Evolutionary conservation across 2,797 vertebrate species (phyloP), one percentile per base, ranked within the genome.

Genomic region (Sorex maritimensis): DNA sequence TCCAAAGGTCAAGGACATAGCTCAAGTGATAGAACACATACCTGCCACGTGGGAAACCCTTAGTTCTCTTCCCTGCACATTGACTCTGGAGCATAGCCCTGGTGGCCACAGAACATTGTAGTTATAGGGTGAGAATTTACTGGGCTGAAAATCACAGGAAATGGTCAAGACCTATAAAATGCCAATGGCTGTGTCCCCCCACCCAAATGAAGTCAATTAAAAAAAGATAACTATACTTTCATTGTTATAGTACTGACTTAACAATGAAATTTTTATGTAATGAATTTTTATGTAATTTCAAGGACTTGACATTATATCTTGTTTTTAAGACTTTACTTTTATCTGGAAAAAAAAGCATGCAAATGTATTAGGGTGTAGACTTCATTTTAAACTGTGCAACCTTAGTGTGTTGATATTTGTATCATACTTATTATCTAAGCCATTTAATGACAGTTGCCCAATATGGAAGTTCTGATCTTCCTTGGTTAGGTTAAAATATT

Each of bases 291-390:
- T 26, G 65, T 88, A 81, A 85, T 88, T 88, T 93, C 63, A 52
- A 41, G 24, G 52, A 91, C 65, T 83, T 91, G 19, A 65, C 26
- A 81, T 65, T 77, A 81, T 68, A 61, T 71, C 80, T 96, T 90
- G 21, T 83, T 79, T 94, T 34, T 83, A 84, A 19, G 12, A 61
- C 30, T 63, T 96, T 75, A 68, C 80, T 91, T 90, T 94, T 91
- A 80, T 87, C 73, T 81, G 15, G 58, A 6, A 61, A 73, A 75
- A 94, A 81, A 84, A 44, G 41, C 78, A 74, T 67, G 52, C 49
- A 65, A 80, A 0, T 74, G 26, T 44, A 55, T 28, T 82, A 7
- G 3, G 34, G 4, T 28, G 38, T 68, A 84, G 49, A 11, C 26
- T 92, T 8, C 81, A 11, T 41, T 74, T 91, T 90, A 82, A 73